phyloP scores from a whole-genome alignment of 2,113 vertebrate genomes.

The Seriola rivoliana region DNA sequence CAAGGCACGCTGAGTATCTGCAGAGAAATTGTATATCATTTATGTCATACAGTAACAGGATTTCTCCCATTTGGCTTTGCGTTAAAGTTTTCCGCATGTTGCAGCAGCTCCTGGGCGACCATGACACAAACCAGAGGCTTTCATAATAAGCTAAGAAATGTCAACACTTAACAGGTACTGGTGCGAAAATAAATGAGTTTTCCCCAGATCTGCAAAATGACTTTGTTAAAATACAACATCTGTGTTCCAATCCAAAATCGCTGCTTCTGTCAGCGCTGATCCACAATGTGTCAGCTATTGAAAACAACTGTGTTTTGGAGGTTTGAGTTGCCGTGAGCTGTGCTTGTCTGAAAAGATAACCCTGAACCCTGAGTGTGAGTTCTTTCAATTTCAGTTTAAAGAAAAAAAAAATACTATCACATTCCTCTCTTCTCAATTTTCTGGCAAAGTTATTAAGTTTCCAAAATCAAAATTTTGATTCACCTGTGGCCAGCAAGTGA shows the following conservation, averaged over 20 bases:
- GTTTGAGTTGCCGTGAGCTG: not conserved
- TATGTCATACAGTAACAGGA: slow-evolving; percentile 38
- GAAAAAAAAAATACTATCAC: not conserved
- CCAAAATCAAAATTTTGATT: not conserved
- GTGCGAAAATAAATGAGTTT: slow-evolving; percentile 3
- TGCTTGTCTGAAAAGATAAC: not conserved
- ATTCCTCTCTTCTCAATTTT: not conserved
- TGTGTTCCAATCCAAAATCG: not conserved
- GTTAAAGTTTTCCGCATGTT: slow-evolving; percentile 8
- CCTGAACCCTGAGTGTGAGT: not conserved
- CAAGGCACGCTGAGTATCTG: slow-evolving; percentile 91
- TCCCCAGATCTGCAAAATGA: not conserved
- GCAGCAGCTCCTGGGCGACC: slow-evolving; percentile 15
- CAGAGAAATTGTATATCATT: slow-evolving; percentile 37
- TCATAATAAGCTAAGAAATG: slow-evolving; percentile 30
- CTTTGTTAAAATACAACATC: not conserved
- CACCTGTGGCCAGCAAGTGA: too few species aligned
- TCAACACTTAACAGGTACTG: not conserved
- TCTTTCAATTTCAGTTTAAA: not conserved
- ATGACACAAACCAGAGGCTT: slow-evolving; percentile 16
- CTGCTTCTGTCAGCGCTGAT: not conserved
- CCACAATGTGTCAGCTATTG: not conserved
- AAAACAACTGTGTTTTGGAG: slow-evolving; percentile 1
- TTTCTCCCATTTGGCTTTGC: slow-evolving; percentile 23
- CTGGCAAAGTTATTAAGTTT: not conserved